Evolutionary conservation across 1,140 invertebrate genomes (phyloP).

Genomic region (Saxidomus purpurata): DNA sequence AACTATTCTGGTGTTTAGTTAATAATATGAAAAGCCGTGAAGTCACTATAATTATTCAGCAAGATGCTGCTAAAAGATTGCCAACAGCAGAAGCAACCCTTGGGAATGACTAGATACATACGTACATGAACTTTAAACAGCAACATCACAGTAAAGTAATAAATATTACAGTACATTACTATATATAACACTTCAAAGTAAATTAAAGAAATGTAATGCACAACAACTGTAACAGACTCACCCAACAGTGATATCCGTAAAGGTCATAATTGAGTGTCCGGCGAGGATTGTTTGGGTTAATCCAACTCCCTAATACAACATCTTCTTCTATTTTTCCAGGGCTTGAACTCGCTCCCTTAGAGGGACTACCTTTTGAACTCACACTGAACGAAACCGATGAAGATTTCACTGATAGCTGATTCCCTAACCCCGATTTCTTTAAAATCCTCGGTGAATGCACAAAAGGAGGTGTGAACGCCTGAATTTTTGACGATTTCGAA

Average conservation of each 20-base stretch:
- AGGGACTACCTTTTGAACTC: background rate
- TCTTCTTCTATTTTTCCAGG: slow-evolving; percentile 11
- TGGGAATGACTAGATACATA: no score
- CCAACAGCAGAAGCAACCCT: no score
- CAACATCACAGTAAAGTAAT: no score
- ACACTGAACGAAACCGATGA: slow-evolving; percentile 13
- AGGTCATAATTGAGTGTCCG: slow-evolving; percentile 70
- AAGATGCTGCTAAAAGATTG: no score
- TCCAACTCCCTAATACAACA: slow-evolving; percentile 71
- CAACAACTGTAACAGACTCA: slow-evolving; percentile 72
- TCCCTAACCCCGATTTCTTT: background rate
- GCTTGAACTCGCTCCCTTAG: background rate
- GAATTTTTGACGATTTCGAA: slow-evolving; percentile 40
- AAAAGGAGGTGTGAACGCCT: background rate
- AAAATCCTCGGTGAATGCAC: slow-evolving; percentile 18
- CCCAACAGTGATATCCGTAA: slow-evolving; percentile 73
- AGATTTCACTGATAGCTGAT: background rate
- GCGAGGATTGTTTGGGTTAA: slow-evolving; percentile 73
- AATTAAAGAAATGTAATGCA: no score
- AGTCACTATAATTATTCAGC: no score
- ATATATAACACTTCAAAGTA: no score
- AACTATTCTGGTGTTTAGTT: no score
- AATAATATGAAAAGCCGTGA: no score
- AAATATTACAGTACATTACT: no score
- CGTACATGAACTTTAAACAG: no score